Evolutionary conservation across 2,113 vertebrate species (phyloP).

Genomic region (Vidua macroura): DNA sequence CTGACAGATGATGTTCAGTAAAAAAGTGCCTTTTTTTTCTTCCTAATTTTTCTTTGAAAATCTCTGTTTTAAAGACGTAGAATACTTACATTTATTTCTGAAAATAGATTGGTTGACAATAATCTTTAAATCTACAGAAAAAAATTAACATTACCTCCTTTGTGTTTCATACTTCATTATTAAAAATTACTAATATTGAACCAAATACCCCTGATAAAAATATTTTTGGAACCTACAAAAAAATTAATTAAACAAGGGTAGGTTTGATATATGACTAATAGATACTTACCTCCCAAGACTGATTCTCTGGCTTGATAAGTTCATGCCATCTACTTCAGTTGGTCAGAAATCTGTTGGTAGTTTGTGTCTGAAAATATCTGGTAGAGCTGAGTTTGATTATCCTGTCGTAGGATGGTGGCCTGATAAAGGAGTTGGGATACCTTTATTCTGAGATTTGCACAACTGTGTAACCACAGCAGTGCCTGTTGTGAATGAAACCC

Average conservation of each 20-base stretch:
- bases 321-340: not conserved
- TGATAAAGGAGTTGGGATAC: not conserved
- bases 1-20: not conserved
- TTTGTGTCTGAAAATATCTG: not conserved
- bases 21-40: not conserved
- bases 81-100: not conserved
- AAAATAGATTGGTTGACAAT: not conserved
- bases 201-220: not conserved
- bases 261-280: not conserved
- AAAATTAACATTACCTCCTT: not conserved
- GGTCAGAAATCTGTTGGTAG: not conserved
- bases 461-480: not conserved
- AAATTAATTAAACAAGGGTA: not conserved
- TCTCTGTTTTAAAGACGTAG: not conserved
- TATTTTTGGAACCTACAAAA: not conserved
- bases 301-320: not conserved
- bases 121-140: not conserved
- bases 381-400: not conserved
- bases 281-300: not conserved
- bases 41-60: not conserved
- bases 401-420: rapidly evolving
- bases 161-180: not conserved
- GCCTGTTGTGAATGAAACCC: not conserved
- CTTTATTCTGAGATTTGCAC: not conserved
- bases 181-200: not conserved